Conservation (phyloP, 2,113 vertebrate genomes). For the Daubentonia madagascariensis region DNA sequence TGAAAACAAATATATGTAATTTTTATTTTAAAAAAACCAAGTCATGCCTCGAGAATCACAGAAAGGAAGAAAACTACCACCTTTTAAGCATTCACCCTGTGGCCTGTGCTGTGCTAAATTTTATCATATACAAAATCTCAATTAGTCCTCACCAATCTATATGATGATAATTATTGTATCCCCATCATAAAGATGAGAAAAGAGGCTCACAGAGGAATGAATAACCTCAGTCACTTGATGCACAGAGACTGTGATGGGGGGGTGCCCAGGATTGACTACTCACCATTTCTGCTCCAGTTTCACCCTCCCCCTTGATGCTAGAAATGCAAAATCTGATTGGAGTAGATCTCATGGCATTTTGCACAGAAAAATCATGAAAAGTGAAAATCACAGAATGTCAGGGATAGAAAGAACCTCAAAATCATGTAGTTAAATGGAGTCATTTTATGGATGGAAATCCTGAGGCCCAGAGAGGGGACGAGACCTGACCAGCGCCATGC, state of each 20-base stretch:
- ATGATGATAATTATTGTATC: not conserved
- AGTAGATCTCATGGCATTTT: not conserved
- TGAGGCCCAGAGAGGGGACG: not conserved
- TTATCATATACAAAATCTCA: not conserved
- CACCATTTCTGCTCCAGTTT: rapidly evolving
- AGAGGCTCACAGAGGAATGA: not conserved
- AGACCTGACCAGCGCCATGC: not conserved
- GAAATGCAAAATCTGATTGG: not conserved
- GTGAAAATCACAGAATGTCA: not conserved
- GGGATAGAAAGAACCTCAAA: not conserved
- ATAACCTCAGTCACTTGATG: not conserved
- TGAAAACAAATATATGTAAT: not conserved
- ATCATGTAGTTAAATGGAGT: not conserved
- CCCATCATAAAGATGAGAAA: not conserved
- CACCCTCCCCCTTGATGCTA: rapidly evolving
- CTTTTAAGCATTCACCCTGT: not conserved
- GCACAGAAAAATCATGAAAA: not conserved
- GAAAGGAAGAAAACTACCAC: not conserved
- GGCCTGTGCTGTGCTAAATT: not conserved
- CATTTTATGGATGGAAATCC: not conserved
- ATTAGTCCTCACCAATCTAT: not conserved
- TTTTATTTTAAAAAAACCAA: not conserved
- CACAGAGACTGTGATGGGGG: rapidly evolving
- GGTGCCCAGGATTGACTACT: not conserved
- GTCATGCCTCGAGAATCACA: not conserved